These are phyloP conservation scores for Harpalus rufipes DNA, from an alignment of 2,888 invertebrate genomes.

Conservation along the genomic window DNA sequence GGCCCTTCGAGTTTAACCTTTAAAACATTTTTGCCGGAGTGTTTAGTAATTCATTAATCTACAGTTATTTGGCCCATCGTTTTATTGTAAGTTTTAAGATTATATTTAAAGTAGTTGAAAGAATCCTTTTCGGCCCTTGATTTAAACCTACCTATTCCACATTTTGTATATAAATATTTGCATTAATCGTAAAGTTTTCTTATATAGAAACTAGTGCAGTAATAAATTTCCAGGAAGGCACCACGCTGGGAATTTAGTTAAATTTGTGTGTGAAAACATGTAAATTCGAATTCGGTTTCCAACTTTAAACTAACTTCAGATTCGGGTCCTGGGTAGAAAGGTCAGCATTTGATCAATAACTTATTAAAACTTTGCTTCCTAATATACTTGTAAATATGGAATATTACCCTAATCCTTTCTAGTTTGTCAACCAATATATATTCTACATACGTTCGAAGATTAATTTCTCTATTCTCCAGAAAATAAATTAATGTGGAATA, in stretches of 20 bases:
- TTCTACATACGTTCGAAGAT: not conserved
- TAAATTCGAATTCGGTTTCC: conserved; percentile 51
- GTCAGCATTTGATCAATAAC: conserved; percentile 51
- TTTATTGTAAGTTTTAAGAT: too few species aligned
- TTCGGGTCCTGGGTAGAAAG: conserved; percentile 35
- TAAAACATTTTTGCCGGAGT: too few species aligned
- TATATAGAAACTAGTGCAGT: conserved; percentile 33
- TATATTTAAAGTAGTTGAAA: too few species aligned
- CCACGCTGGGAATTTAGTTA: conserved; percentile 37
- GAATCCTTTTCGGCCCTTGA: too few species aligned
- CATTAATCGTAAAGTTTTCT: conserved; percentile 19
- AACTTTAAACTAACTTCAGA: conserved; percentile 48
- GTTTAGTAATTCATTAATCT: too few species aligned
- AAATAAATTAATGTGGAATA: not conserved
- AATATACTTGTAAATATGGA: conserved; percentile 31
- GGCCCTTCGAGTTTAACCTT: too few species aligned
- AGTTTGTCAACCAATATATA: not conserved
- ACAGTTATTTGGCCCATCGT: too few species aligned
- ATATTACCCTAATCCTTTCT: not conserved
- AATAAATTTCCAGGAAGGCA: conserved; percentile 24
- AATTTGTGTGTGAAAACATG: conserved; percentile 44
- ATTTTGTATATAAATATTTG: conserved; percentile 10
- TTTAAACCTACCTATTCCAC: too few species aligned
- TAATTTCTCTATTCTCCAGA: not conserved
- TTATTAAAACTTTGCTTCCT: conserved; percentile 47